Evolutionary conservation across 2,113 vertebrate species (phyloP).

Genomic region (Psilopogon haemacephalus): DNA sequence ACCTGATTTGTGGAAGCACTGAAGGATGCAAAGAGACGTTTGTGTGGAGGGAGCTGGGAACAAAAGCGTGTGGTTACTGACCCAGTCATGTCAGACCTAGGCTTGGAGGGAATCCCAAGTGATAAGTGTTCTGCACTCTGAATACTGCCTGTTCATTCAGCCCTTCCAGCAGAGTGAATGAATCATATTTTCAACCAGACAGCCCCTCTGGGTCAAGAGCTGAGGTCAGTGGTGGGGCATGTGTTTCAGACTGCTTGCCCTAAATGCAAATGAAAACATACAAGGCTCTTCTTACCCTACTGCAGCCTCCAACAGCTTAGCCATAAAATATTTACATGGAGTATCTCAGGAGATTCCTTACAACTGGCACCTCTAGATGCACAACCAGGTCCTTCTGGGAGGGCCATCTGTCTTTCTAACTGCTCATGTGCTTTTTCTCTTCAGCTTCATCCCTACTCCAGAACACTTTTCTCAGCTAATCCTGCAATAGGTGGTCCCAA

Average conservation of each 20-base stretch:
- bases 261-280: constrained; percentile 20
- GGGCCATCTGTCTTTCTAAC: not conserved
- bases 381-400: not conserved
- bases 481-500: not conserved
- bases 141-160: constrained; percentile 60
- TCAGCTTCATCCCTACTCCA: not conserved
- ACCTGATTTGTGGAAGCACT: constrained; percentile 63
- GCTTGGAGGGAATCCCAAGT: constrained; percentile 69
- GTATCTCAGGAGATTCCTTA: not conserved
- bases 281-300: not conserved
- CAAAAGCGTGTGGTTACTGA: constrained; percentile 45
- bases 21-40: constrained; percentile 51
- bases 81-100: constrained; percentile 63
- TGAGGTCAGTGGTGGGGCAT: constrained; percentile 22
- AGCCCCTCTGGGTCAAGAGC: constrained; percentile 56
- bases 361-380: not conserved
- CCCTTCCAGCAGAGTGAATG: constrained; percentile 37
- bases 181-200: constrained; percentile 55
- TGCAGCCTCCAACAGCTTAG: not conserved
- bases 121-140: constrained; percentile 32
- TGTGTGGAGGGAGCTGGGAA: constrained; percentile 52
- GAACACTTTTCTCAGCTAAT: not conserved
- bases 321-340: constrained; percentile 2
- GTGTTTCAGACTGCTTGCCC: constrained; percentile 18
- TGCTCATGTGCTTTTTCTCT: not conserved